Evolutionary conservation across 2,113 vertebrate species (phyloP).

Genomic region (Barnardius zonarius): DNA sequence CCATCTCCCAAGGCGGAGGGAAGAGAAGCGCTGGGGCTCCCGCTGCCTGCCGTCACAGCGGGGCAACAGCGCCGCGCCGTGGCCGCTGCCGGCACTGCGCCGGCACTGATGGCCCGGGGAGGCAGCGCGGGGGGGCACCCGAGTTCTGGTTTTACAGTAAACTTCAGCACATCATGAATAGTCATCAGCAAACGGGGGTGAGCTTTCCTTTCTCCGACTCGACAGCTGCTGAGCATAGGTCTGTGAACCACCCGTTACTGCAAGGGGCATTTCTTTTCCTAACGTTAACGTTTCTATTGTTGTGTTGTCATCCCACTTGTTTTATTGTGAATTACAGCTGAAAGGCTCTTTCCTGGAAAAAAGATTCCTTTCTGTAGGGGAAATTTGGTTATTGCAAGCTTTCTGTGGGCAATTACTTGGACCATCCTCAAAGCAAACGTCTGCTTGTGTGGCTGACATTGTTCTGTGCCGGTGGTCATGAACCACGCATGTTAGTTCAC

Average conservation of each 20-base stretch:
- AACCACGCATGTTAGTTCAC: not conserved
- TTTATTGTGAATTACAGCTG: not conserved
- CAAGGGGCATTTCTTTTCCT: not conserved
- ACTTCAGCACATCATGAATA: accelerated
- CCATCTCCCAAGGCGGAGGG: not conserved
- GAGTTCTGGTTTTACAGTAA: accelerated
- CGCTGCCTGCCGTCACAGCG: not conserved
- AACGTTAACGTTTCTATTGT: not conserved
- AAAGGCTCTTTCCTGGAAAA: not conserved
- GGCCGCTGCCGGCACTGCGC: not conserved
- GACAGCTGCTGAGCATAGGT: not conserved
- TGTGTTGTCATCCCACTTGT: too few species aligned
- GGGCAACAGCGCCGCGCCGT: not conserved
- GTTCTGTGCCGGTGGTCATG: not conserved
- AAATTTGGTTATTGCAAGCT: not conserved
- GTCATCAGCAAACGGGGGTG: too few species aligned
- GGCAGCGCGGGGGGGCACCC: not conserved
- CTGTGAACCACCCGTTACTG: too few species aligned
- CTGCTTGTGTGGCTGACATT: not conserved
- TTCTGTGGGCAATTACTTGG: not conserved
- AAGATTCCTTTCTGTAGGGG: not conserved
- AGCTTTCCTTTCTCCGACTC: too few species aligned
- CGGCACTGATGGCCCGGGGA: not conserved
- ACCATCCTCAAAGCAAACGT: not conserved
- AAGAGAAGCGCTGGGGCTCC: not conserved